Evolutionary conservation across 1,140 invertebrate species (phyloP).

Genomic region (Lepidurus apus): DNA sequence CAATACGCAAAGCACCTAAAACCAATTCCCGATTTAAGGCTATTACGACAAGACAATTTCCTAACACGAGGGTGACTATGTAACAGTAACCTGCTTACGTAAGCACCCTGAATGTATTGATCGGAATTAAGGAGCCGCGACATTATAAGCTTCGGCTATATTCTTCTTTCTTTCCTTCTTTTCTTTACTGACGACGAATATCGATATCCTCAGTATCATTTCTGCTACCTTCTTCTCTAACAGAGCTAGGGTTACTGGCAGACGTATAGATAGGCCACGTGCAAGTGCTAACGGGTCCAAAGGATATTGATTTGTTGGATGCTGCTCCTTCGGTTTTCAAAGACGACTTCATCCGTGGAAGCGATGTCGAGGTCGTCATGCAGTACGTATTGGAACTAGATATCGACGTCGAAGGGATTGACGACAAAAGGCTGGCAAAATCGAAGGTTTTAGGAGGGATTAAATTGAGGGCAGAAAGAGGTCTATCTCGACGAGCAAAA

Average conservation of each 20-base stretch:
- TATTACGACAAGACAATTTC: not conserved
- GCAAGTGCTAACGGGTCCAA: conserved; percentile 10
- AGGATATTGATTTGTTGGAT: not conserved
- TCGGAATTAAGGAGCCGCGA: conserved; percentile 14
- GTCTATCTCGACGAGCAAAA: conserved; percentile 23
- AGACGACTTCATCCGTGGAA: conserved; percentile 11
- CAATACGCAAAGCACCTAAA: too few species aligned
- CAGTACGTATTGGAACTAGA: not conserved
- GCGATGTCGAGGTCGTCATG: not conserved
- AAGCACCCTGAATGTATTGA: conserved; percentile 10
- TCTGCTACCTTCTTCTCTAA: not conserved
- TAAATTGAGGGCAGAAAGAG: conserved; percentile 10
- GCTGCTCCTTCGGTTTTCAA: conserved; percentile 4
- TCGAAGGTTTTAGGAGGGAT: conserved; percentile 31
- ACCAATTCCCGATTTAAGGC: too few species aligned
- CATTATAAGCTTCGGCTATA: not conserved
- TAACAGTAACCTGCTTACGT: not conserved
- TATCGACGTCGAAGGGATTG: not conserved
- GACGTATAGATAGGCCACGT: not conserved
- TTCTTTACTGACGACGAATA: not conserved
- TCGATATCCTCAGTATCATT: conserved; percentile 13
- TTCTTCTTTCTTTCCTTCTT: not conserved
- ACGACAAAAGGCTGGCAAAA: conserved; percentile 29
- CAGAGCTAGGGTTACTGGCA: not conserved
- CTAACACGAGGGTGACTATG: not conserved